These are phyloP conservation scores for Temnothorax longispinosus DNA, from an alignment of 1,140 invertebrate genomes.

Conservation along the genomic window DNA sequence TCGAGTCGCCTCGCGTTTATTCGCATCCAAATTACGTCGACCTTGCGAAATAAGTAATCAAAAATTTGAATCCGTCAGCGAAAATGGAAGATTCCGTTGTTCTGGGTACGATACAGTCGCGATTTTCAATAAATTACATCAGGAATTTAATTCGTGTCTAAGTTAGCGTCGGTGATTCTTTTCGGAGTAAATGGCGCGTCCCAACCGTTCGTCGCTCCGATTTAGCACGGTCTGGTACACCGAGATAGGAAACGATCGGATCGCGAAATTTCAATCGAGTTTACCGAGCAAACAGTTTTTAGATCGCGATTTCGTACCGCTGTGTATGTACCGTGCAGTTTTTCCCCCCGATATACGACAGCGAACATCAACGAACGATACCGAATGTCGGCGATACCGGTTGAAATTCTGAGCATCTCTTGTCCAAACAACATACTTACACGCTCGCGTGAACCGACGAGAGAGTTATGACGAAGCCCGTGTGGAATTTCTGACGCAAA, in stretches of 20 bases:
- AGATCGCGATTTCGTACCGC: background rate
- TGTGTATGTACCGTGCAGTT: background rate
- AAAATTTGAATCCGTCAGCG: background rate
- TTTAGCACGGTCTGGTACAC: conserved; percentile 15
- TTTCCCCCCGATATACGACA: background rate
- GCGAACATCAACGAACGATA: conserved; percentile 5
- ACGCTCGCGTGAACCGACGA: conserved; percentile 9
- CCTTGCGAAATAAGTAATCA: background rate
- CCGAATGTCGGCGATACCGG: background rate
- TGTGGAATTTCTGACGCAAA: conserved; percentile 53
- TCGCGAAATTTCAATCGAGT: conserved; percentile 1
- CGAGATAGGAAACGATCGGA: conserved; percentile 1
- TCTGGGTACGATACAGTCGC: background rate
- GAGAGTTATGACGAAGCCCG: conserved; percentile 43
- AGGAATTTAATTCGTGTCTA: background rate
- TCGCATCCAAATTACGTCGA: background rate
- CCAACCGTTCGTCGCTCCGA: background rate
- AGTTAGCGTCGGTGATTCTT: background rate
- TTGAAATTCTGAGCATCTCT: conserved; percentile 43
- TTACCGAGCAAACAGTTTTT: conserved; percentile 7
- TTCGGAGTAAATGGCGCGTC: conserved; percentile 1
- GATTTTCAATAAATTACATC: background rate
- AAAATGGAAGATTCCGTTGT: background rate
- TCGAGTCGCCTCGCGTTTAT: background rate
- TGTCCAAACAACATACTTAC: conserved; percentile 26